Conservation (phyloP, 2,888 invertebrate genomes). For the Aethes cnicana region DNA sequence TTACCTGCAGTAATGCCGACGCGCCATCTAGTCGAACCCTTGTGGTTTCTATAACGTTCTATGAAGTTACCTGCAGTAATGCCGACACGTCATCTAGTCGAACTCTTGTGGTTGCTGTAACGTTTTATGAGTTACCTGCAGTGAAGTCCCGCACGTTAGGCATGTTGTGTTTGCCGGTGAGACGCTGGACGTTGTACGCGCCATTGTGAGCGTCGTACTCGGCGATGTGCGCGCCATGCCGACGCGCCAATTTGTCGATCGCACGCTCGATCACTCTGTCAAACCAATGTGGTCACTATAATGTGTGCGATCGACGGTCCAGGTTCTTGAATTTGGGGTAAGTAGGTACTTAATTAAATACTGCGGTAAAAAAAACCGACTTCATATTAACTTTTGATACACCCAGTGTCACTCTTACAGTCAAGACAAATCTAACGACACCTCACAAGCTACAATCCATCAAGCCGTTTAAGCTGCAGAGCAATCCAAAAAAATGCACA, state of each 20-base stretch:
- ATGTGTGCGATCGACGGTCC: no score
- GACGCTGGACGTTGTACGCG: conserved; percentile 94
- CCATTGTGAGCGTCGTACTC: conserved; percentile 98
- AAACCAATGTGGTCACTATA: conserved; percentile 15
- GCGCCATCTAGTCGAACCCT: conserved; percentile 88
- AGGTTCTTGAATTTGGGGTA: no score
- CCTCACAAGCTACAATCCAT: no score
- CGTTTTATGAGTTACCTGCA: conserved; percentile 68
- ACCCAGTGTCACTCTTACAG: no score
- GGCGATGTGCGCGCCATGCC: conserved; percentile 95
- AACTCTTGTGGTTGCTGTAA: not conserved
- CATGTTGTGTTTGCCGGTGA: conserved; percentile 96
- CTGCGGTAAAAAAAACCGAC: no score
- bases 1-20: conserved; percentile 91
- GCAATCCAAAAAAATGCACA: no score
- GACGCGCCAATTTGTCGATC: conserved; percentile 94
- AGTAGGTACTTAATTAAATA: no score
- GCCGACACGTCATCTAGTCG: no score
- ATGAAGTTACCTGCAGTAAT: no score
- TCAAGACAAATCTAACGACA: no score
- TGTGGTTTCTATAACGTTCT: not conserved
- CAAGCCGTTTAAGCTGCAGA: no score
- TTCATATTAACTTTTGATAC: no score
- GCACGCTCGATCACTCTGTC: conserved; percentile 94
- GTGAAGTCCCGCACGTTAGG: conserved; percentile 97